A percentile compares a stretch with the other conserved stretches of the same genome.
Evolutionary conservation across 2,113 vertebrate species (phyloP).

Genomic region (Chascanopsetta lugubris): DNA sequence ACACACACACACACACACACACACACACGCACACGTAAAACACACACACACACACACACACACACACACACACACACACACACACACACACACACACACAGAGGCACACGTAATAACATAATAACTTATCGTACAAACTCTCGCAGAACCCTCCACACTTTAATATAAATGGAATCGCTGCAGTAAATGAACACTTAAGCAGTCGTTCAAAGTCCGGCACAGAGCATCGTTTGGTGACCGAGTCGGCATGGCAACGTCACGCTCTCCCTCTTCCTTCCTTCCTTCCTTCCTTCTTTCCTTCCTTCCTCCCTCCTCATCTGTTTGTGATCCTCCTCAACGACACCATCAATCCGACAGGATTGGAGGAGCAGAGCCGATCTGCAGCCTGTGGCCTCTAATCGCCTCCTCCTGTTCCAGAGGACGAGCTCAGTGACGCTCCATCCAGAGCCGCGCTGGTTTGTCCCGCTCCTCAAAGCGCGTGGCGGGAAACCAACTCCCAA

Average conservation of each 20-base stretch:
- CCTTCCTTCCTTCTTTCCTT: no score
- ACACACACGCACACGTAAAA: conserved; percentile 4
- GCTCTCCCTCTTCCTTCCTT: no score
- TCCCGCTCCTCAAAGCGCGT: background rate
- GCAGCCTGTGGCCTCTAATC: conserved; percentile 43
- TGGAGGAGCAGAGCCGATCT: conserved; percentile 35
- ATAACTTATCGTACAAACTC: no score
- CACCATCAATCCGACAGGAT: conserved; percentile 46
- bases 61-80: no score
- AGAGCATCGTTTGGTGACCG: conserved; percentile 22
- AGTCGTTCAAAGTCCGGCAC: background rate
- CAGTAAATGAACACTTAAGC: no score
- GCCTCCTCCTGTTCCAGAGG: conserved; percentile 40
- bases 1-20: conserved; percentile 19
- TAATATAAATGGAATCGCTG: no score
- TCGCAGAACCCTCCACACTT: no score
- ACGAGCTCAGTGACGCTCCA: conserved; percentile 12
- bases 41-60: no score
- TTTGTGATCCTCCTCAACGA: conserved; percentile 33
- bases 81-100: no score
- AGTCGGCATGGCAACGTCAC: conserved; percentile 52
- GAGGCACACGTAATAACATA: no score
- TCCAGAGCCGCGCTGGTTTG: conserved; percentile 13
- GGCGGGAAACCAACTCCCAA: conserved; percentile 4
- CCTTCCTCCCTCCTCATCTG: conserved; percentile 15